Evolutionary conservation across 2,113 vertebrate species (phyloP).

Genomic region (Lophura nycthemera): DNA sequence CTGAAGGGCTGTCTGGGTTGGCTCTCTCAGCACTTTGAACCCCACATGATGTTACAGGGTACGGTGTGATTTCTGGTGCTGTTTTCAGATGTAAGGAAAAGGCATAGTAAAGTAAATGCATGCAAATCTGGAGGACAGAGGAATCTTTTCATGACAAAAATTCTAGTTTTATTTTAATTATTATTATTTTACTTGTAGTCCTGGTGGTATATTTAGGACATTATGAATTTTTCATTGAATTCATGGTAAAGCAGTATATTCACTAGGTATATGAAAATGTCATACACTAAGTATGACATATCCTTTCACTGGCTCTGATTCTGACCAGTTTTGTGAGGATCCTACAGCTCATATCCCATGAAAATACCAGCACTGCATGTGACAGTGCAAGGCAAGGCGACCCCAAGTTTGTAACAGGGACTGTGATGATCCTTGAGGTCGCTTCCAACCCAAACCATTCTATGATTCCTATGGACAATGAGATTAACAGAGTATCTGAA

Average conservation of each 20-base stretch:
- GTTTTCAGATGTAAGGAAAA: constrained; percentile 1
- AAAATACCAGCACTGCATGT: accelerated
- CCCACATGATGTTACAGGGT: neutral
- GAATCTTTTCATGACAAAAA: neutral
- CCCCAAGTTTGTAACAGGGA: neutral
- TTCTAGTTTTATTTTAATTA: neutral
- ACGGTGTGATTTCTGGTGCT: neutral
- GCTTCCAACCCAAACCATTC: no score
- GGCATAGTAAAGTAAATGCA: neutral
- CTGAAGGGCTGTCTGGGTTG: neutral
- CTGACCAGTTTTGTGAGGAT: neutral
- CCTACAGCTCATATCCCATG: accelerated
- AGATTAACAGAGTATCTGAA: neutral
- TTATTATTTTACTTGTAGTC: neutral
- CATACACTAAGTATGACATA: neutral
- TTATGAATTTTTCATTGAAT: neutral
- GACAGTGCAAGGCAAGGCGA: accelerated
- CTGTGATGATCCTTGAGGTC: no score
- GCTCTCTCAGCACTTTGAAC: neutral
- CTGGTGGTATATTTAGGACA: neutral
- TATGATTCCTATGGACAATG: neutral
- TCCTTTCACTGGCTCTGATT: neutral
- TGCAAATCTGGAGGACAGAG: neutral
- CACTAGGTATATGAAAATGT: neutral
- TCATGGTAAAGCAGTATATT: neutral